Percentiles rank a stretch among this genome's conserved stretches.
Evolutionary conservation across 1,140 invertebrate genomes (phyloP).

Genomic region (Cotesia glomerata): DNA sequence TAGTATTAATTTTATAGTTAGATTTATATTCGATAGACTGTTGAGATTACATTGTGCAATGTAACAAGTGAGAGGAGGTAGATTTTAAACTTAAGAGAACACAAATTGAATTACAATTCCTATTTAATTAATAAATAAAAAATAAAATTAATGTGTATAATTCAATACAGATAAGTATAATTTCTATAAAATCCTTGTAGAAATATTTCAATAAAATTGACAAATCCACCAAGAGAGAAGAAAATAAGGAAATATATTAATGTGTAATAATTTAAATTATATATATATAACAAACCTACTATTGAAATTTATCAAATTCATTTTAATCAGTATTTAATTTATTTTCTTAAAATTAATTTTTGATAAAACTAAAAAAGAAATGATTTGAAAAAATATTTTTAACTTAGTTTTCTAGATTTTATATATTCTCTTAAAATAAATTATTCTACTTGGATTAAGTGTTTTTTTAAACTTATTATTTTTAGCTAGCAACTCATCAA

Average conservation of each 20-base stretch:
- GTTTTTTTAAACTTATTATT: too few relatives aligned
- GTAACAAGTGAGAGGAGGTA: neutral
- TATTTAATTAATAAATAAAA: neutral
- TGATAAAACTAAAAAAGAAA: too few relatives aligned
- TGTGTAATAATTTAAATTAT: slow-evolving; percentile 46
- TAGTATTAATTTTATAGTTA: neutral
- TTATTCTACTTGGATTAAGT: too few relatives aligned
- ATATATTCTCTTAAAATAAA: too few relatives aligned
- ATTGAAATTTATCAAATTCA: neutral
- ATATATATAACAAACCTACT: neutral
- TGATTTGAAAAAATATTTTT: too few relatives aligned
- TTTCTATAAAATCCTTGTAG: slow-evolving; percentile 1
- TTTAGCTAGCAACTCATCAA: too few relatives aligned
- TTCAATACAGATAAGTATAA: neutral
- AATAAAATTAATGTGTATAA: neutral
- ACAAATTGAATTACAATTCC: neutral
- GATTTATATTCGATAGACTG: slow-evolving; percentile 13
- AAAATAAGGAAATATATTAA: slow-evolving; percentile 49
- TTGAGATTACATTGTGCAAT: slow-evolving; percentile 19
- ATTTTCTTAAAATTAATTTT: too few relatives aligned
- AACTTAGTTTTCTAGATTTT: too few relatives aligned
- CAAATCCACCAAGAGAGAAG: slow-evolving; percentile 18
- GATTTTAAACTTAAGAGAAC: neutral
- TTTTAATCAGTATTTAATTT: neutral
- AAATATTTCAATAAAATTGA: neutral